Evolutionary conservation across 2,797 vertebrate genomes (phyloP).

Genomic region (Todus mexicanus): DNA sequence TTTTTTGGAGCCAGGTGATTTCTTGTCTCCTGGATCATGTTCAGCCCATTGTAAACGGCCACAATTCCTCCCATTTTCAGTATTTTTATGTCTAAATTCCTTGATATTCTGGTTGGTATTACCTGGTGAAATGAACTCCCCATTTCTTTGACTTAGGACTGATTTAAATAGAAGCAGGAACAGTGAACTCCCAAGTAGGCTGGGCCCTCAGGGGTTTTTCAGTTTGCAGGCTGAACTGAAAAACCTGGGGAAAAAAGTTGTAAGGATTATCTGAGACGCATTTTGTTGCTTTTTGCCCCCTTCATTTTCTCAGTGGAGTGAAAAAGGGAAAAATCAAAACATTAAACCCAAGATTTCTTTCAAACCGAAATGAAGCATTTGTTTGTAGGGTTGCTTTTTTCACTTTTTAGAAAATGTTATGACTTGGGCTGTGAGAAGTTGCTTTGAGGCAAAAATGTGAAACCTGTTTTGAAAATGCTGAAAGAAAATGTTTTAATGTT

Average conservation of each 20-base stretch:
- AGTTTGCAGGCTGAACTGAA: slow-evolving; percentile 63
- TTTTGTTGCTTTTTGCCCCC: not conserved
- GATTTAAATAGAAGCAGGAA: not conserved
- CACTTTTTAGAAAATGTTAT: not conserved
- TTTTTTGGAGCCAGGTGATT: not conserved
- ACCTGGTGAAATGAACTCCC: not conserved
- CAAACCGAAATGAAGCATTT: not conserved
- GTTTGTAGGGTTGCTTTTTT: slow-evolving; percentile 14
- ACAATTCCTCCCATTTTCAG: not conserved
- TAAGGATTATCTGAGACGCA: not conserved
- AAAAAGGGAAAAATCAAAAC: not conserved
- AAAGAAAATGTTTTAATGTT: slow-evolving; percentile 12
- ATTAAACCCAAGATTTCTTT: not conserved
- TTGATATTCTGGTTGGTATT: not conserved
- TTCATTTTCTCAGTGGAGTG: not conserved
- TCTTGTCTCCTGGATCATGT: not conserved
- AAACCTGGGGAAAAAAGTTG: not conserved
- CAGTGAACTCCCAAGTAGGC: not conserved
- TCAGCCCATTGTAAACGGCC: not conserved
- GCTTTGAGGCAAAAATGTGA: slow-evolving; percentile 32
- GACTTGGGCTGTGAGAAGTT: not conserved
- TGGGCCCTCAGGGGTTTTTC: slow-evolving; percentile 37
- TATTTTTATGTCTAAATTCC: not conserved
- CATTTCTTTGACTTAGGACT: not conserved
- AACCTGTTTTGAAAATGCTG: not conserved